A percentile compares a stretch with the other conserved stretches of the same genome.
Conservation (phyloP, 1,140 invertebrate genomes). For the Polypedilum vanderplanki region DNA sequence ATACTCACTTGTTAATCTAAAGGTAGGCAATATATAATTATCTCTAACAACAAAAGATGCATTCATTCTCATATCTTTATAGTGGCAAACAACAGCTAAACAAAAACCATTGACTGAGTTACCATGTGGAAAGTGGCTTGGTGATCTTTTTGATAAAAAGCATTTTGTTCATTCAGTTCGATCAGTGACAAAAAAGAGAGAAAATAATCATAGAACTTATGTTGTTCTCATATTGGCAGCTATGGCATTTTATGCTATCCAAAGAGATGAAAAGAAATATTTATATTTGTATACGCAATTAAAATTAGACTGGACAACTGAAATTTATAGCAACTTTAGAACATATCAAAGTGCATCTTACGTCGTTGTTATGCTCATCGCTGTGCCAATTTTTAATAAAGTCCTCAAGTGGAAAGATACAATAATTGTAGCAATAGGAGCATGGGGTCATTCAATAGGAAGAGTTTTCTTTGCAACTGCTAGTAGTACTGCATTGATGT, state of each 20-base stretch:
- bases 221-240: conserved; percentile 57
- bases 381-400: conserved; percentile 60
- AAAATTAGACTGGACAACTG: conserved; percentile 59
- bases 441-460: conserved; percentile 56
- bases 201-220: conserved; percentile 50
- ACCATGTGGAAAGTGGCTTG: conserved; percentile 50
- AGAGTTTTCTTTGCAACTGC: conserved; percentile 59
- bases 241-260: conserved; percentile 70
- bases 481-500: conserved; percentile 48
- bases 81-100: conserved; percentile 57
- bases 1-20: conserved; percentile 49
- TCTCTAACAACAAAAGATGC: neutral
- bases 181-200: conserved; percentile 51
- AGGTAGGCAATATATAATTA: conserved; percentile 33
- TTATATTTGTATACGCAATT: conserved; percentile 59
- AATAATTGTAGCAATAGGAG: conserved; percentile 61
- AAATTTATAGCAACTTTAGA: conserved; percentile 57
- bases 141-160: conserved; percentile 61
- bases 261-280: conserved; percentile 65
- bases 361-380: conserved; percentile 56
- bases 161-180: conserved; percentile 55
- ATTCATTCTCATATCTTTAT: neutral
- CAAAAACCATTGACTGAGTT: conserved; percentile 52
- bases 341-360: conserved; percentile 61
- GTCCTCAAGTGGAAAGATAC: conserved; percentile 58